Conservation (phyloP, 2,797 vertebrate species). For the Acipenser ruthenus region DNA sequence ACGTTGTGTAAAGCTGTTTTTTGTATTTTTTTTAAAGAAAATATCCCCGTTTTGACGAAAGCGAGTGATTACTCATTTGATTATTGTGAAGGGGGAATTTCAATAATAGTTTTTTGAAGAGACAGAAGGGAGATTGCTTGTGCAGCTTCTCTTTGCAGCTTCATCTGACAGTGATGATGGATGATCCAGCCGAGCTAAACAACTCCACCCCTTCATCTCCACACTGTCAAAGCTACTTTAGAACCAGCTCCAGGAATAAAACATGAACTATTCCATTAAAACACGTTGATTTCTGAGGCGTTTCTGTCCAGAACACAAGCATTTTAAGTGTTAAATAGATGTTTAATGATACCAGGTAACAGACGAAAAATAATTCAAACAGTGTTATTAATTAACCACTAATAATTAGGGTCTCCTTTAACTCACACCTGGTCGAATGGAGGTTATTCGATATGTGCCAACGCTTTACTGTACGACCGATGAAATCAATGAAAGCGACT, state of each 20-base stretch:
- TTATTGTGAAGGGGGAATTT: slow-evolving; percentile 69
- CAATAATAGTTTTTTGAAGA: slow-evolving; percentile 82
- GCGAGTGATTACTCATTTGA: slow-evolving; percentile 48
- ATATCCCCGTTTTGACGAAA: slow-evolving; percentile 52
- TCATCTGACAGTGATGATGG: slow-evolving; percentile 94
- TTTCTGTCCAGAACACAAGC: not conserved
- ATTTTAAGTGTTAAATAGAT: no score
- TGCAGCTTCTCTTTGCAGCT: slow-evolving; percentile 80
- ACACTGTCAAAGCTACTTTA: slow-evolving; percentile 74
- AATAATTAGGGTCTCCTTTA: not conserved
- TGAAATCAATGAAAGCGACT: not conserved
- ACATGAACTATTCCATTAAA: slow-evolving; percentile 59
- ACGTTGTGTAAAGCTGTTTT: slow-evolving; percentile 25
- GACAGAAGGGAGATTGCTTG: slow-evolving; percentile 87
- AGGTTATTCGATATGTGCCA: not conserved
- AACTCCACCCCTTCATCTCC: slow-evolving; percentile 84
- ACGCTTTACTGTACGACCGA: not conserved
- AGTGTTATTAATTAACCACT: not conserved
- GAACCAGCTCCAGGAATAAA: slow-evolving; percentile 75
- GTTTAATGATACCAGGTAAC: not conserved
- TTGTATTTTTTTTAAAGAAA: slow-evolving; percentile 33
- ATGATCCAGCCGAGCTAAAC: slow-evolving; percentile 81
- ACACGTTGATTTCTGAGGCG: not conserved
- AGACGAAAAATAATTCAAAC: not conserved
- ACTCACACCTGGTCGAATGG: not conserved